A percentile compares a stretch with the other conserved stretches of the same genome.
Evolutionary conservation across 1,140 invertebrate species (phyloP).

Genomic region (Capitella teleta): DNA sequence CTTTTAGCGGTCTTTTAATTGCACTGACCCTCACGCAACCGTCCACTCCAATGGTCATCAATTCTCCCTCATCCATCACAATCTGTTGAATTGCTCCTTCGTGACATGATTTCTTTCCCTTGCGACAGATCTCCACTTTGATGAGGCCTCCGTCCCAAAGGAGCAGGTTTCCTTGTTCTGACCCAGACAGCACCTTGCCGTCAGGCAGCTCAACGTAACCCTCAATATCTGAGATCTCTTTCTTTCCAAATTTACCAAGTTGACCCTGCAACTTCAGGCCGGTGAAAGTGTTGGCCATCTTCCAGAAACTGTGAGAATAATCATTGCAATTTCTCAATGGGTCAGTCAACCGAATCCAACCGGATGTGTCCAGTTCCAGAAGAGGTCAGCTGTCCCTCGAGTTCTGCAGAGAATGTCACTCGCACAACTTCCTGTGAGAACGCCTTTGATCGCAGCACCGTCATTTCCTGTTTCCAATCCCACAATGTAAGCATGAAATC

Average conservation of each 20-base stretch:
- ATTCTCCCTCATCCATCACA: slow-evolving; percentile 48
- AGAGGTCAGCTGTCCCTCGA: slow-evolving; percentile 63
- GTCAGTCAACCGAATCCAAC: no score
- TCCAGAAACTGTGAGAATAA: slow-evolving; percentile 76
- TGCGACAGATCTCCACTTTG: slow-evolving; percentile 47
- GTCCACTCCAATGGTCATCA: slow-evolving; percentile 58
- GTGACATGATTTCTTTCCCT: slow-evolving; percentile 56
- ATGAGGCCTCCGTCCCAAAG: slow-evolving; percentile 79
- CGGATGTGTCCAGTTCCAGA: slow-evolving; percentile 70
- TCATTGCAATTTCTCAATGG: no score
- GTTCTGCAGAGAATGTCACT: slow-evolving; percentile 65
- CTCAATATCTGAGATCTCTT: slow-evolving; percentile 75
- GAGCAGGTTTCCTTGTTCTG: slow-evolving; percentile 78
- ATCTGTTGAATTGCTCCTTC: slow-evolving; percentile 60
- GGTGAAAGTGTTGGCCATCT: slow-evolving; percentile 78
- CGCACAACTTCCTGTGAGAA: slow-evolving; percentile 63
- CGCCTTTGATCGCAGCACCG: slow-evolving; percentile 64
- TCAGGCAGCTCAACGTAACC: slow-evolving; percentile 72
- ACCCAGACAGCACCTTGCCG: slow-evolving; percentile 74
- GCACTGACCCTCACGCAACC: slow-evolving; percentile 57
- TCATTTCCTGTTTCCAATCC: slow-evolving; percentile 65
- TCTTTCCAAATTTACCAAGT: slow-evolving; percentile 76
- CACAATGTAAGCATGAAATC: slow-evolving; percentile 79
- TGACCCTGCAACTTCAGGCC: slow-evolving; percentile 77
- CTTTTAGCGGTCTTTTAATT: no score